Base-by-base conservation (phyloP, 2,113 vertebrate species). In the Mesitornis unicolor region DNA sequence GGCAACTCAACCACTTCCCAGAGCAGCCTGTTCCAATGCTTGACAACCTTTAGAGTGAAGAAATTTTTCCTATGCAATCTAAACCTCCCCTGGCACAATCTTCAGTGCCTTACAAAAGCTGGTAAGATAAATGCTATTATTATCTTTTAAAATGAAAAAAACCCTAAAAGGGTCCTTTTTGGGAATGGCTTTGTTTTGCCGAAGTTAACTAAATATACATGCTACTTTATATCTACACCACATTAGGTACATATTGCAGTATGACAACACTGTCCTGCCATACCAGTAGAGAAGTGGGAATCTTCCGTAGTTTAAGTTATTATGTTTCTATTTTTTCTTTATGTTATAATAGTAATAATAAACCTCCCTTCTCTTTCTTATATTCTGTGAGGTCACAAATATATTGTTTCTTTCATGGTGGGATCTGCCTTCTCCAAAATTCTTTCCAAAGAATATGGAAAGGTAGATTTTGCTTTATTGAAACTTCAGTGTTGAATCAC, bases 91-190 rank as follows among this genome's bases (percentile, higher is more conserved):
- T n/a, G n/a, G n/a, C n/a, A n/a, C n/a, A n/a, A n/a, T n/a, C 11
- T 48, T 89, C 88, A 0, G 0, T 74, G 50, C 42, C 11, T 75
- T 82, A 17, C 35, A 50, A 70, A 69, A 84, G 22, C 9, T 81
- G 16, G 5, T 83, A 80, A 81, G 14, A 53, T 33, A 68, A 54
- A 61, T 73, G 3, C 35, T 45, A 57, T 42, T 42, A 21, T 67
- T 76, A 14, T 59, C 64, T 31, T 35, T 25, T 40, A 61, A 85
- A 75, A 35, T 21, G 5, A 2, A 33, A 25, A 28, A 54, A 50
- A 38, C 24, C 24, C 22, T 48, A 22, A 51, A 7, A 26, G 1
- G 1, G 1, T 16, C 7, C 4, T 84, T 70, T 1, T 70, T 1
- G 4, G 24, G 17, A 80, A 56, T 24, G 8, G 7, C 73, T 83